Evolutionary conservation across 1,140 invertebrate genomes (phyloP), one percentile per base, ranked within the genome.

Genomic region (Polyergus mexicanus): DNA sequence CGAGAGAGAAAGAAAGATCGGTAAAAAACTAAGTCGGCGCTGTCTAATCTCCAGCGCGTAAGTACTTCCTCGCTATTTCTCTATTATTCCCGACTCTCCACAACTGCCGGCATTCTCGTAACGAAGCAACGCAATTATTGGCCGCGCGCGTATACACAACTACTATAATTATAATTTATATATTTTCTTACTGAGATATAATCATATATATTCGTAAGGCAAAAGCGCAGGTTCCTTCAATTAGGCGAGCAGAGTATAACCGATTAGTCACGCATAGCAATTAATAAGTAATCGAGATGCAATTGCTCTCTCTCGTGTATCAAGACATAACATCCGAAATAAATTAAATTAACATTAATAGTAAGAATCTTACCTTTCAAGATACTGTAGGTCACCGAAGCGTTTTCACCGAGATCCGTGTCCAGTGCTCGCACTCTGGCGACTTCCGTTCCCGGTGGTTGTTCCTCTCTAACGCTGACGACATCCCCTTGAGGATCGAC

Each of bases 401-500:
- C 97, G 94, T 99, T 99, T 78, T 97, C 96, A 0, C 98, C 98
- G 68, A 97, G 96, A 94, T 99, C 99, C 84, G 96, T 96, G 94
- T 99, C 98, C 7, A 97, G 96, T 1, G 99, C 99, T 90, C 97
- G 96, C 1, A 99, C 97, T 91, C 97, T 96, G 4, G 98, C 97
- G 22, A 99, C 98, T 95, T 98, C 98, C 0, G 98, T 97, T 16
- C 97, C 97, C 11, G 97, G 96, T 41, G 98, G 97, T 89, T 98
- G 98, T 93, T 98, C 98, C 94, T 98, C 98, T 60, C 98, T 96
- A 11, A 98, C 97, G 89, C 98, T 98, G 1, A 99, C 97, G 6
- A 98, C 97, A 93, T 98, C 97, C 93, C 98, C 97, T 91, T 97
- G 96, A 7, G 98, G 98, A 94, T 98, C 98, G 44, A 98, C 96